Percentiles rank a stretch among this genome's conserved stretches.
These are phyloP conservation scores for Caloenas nicobarica DNA, from an alignment of 2,113 vertebrate genomes.

Conservation along the genomic window DNA sequence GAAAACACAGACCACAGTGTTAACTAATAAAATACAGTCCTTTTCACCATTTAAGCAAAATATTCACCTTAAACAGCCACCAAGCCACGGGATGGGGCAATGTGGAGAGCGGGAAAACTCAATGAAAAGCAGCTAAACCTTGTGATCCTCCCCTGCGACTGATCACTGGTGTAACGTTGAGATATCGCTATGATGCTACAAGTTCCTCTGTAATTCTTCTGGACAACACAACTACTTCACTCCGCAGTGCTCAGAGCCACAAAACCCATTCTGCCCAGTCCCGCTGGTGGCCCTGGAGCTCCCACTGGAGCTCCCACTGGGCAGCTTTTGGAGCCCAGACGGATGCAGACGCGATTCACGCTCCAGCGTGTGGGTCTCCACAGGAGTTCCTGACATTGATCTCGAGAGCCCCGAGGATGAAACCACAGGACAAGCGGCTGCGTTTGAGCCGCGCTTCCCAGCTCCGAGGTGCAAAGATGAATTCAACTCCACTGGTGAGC, in stretches of 20 bases:
- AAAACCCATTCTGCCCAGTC: background rate
- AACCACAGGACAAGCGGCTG: background rate
- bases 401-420: background rate
- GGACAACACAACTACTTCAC: background rate
- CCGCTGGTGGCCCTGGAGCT: background rate
- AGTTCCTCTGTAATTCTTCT: background rate
- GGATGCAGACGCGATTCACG: background rate
- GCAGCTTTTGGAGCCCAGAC: background rate
- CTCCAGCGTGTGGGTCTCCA: too few relatives aligned
- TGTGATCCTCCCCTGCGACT: background rate
- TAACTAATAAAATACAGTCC: background rate
- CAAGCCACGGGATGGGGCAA: background rate
- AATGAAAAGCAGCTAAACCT: background rate
- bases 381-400: rapidly evolving
- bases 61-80: background rate
- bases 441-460: background rate
- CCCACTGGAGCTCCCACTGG: background rate
- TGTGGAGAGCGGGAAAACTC: background rate
- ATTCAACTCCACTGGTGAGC: background rate
- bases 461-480: background rate
- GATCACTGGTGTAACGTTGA: rapidly evolving
- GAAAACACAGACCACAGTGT: background rate
- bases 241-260: rapidly evolving
- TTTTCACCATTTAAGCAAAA: background rate
- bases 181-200: rapidly evolving